These are phyloP conservation scores for Anabacerthia variegaticeps DNA, from an alignment of 2,797 vertebrate genomes.

Conservation along the genomic window DNA sequence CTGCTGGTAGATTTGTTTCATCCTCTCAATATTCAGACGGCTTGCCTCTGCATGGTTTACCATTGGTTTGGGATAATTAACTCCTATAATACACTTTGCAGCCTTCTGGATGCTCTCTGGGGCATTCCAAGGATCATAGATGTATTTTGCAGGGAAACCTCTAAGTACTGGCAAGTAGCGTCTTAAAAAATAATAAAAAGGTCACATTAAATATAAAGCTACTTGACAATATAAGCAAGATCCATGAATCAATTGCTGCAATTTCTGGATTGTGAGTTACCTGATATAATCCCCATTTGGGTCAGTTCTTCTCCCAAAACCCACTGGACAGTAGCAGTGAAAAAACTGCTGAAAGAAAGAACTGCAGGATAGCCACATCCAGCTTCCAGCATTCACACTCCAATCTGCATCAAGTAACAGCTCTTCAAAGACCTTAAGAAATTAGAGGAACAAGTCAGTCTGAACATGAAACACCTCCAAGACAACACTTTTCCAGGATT, in stretches of 20 bases:
- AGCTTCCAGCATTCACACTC: constrained; percentile 96
- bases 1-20: constrained; percentile 97
- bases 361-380: constrained; percentile 98
- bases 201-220: neutral
- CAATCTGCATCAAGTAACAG: constrained; percentile 93
- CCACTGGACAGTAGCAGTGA: constrained; percentile 94
- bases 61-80: constrained; percentile 94
- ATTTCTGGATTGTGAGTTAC: constrained; percentile 65
- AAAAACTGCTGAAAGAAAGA: constrained; percentile 98
- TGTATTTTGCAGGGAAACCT: constrained; percentile 93
- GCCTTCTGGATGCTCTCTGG: constrained; percentile 91
- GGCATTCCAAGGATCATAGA: constrained; percentile 96
- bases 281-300: constrained; percentile 94
- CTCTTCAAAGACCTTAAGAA: constrained; percentile 91
- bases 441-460: constrained; percentile 28
- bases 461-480: neutral
- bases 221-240: neutral
- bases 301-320: constrained; percentile 91
- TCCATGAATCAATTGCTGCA: neutral
- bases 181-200: constrained; percentile 62
- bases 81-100: constrained; percentile 91
- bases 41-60: constrained; percentile 93
- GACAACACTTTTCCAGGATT: neutral
- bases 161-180: constrained; percentile 90
- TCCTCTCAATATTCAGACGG: constrained; percentile 91